Base-by-base conservation (phyloP, 2,113 vertebrate genomes). In the Rhinolophus ferrumequinum region DNA sequence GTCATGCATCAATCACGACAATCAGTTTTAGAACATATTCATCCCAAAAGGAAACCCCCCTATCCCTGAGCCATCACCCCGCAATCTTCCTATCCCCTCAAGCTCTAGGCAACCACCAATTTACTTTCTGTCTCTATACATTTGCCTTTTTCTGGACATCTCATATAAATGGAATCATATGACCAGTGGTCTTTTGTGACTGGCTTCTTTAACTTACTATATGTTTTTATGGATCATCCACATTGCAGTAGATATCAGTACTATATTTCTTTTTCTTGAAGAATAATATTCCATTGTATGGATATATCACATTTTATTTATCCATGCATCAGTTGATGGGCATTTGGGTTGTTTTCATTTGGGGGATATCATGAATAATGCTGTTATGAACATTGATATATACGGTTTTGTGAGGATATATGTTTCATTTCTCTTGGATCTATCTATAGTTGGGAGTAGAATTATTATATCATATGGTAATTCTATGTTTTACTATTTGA, bases 371-470 rank as follows among this genome's bases (percentile, higher is more conserved):
- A 82, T 72, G 44, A 91, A 47, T 75, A 82, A 47, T 75, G 41
- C 12, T 85, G 22, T 44, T 94, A 69, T 62, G 6, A 96, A 94
- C 18, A 75, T 85, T 52, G 35, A 13, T 24, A 60, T 54, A 30
- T 16, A 93, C 47, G 38, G 58, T 91, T 82, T 93, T 77, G 6
- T 72, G 38, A 67, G 12, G 30, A 60, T 35, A 5, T 22, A 11
- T 28, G 15, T 92, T 91, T 93, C 21, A 92, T 84, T 88, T 92
- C n/a, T 88, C 72, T 95, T 62, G 35, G 18, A 60, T 77, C 21
- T 93, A 21, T 47, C 30, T 28, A 64, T 21, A 70, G 35, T 11
- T 86, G 76, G 22, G 9, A 88, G 19, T 76, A 35, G 26, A 89
- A 75, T 69, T 86, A 62, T 50, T 67, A 88, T 8, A 67, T 66